Evolutionary conservation across 2,797 vertebrate genomes (phyloP), one percentile per base, ranked within the genome.

Genomic region (Galagoides demidoff): DNA sequence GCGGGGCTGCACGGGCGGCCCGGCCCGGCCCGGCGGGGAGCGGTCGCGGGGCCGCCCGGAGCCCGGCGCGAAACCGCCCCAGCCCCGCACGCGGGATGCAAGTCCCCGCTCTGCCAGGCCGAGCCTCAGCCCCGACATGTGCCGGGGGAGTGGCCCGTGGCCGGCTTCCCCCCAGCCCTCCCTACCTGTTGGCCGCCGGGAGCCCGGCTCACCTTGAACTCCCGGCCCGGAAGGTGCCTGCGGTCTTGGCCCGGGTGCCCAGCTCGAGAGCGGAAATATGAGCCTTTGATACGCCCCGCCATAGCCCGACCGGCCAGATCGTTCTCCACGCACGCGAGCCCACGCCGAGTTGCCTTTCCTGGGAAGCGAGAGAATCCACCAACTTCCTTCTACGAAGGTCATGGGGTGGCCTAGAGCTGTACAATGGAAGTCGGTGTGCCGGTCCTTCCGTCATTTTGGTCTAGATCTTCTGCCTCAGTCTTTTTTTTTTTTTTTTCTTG

Each of bases 121-220:
- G 39, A 90, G 97, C 78, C 92, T 86, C 39, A 96, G 95, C 25
- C 90, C 94, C 19, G 2, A 71, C 39, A 49, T 96, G 87, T 83
- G 93, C 31, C 34, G 89, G 81, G 91, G 96, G 96, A 97, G 97
- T 93, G 97, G 95, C 95, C 77, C 29, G 29, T 2, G 81, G 55
- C 70, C 73, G 55, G 82, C 82, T 22, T 10, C 13, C 57, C 94
- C 82, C 16, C 73, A 2, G 84, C 94, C 43, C 91, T 27, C 96
- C 49, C 95, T 97, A 98, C 97, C 97, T 97, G 97, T 98, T 97
- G 97, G 95, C 90, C 29, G 14, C 71, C 14, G 3, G 77, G 55
- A 34, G 34, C 88, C 78, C 5, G 73, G 94, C 96, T 97, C 95
- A 97, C 97, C 97, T 97, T 96, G 97, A 97, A 93, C 96, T 89